Conservation (phyloP, 2,797 vertebrate species). For the Melanotaenia boesemani region DNA sequence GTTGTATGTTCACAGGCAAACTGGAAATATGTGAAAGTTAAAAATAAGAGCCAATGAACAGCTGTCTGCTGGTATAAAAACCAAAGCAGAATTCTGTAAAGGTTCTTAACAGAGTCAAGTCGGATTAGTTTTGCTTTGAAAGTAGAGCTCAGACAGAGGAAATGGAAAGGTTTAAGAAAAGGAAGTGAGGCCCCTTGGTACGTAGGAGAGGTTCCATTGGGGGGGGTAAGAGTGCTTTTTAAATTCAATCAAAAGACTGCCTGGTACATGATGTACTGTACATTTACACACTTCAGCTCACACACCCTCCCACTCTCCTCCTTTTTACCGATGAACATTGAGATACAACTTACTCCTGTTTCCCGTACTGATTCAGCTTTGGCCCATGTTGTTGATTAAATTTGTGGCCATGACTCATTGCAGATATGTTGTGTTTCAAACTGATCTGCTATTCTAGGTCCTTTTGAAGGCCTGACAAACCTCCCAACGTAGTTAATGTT, state of each 20-base stretch:
- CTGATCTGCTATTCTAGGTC: neutral
- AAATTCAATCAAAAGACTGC: constrained; percentile 57
- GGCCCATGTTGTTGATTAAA: neutral
- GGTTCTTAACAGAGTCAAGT: constrained; percentile 16
- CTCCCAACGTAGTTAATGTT: neutral
- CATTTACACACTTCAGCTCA: constrained; percentile 24
- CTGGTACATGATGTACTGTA: constrained; percentile 62
- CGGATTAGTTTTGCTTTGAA: constrained; percentile 42
- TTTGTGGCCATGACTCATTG: constrained; percentile 3
- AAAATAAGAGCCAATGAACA: neutral
- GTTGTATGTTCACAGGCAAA: constrained; percentile 1
- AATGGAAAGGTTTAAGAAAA: constrained; percentile 74
- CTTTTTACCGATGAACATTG: neutral
- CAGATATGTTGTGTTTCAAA: constrained; percentile 11
- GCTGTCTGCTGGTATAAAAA: constrained; percentile 8
- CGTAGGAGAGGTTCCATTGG: constrained; percentile 63
- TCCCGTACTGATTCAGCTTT: constrained; percentile 15
- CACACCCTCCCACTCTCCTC: constrained; percentile 6
- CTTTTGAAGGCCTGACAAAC: neutral
- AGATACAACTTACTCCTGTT: constrained; percentile 7
- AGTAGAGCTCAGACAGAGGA: constrained; percentile 69
- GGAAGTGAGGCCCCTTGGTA: constrained; percentile 74
- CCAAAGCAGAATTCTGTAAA: constrained; percentile 20
- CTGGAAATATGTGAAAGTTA: neutral
- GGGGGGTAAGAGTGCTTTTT: constrained; percentile 62